A percentile compares a stretch with the other conserved stretches of the same genome.
Evolutionary conservation across 37 sponge, comb jelly and placozoan genomes (phyloP).

Genomic region (Petrosia ficiformis): DNA sequence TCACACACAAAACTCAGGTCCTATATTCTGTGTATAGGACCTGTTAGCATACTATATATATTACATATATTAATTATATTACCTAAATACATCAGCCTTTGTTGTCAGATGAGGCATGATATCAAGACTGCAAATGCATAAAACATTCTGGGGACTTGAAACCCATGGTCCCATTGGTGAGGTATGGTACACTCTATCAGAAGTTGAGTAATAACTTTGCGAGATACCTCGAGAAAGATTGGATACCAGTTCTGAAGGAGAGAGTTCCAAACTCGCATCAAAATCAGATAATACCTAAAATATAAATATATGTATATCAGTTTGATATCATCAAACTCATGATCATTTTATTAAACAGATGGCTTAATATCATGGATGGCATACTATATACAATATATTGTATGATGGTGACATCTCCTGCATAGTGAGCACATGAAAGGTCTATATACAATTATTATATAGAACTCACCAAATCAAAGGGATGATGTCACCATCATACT

Average conservation of each 20-base stretch:
- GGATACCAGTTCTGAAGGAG: background rate
- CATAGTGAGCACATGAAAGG: too few species aligned
- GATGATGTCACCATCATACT: too few species aligned
- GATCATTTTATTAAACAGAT: too few species aligned
- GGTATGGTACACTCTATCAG: background rate
- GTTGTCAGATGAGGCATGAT: background rate
- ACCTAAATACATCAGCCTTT: background rate
- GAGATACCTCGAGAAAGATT: background rate
- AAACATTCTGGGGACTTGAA: slow-evolving; percentile 6
- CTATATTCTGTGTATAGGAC: too few species aligned
- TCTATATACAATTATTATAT: background rate
- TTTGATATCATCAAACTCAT: too few species aligned
- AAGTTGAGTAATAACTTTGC: background rate
- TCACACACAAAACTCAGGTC: too few species aligned
- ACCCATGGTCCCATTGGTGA: slow-evolving; percentile 3
- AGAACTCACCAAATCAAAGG: too few species aligned
- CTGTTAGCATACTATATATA: too few species aligned
- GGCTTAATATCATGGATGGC: background rate
- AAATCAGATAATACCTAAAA: slow-evolving; percentile 7
- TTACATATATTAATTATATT: too few species aligned
- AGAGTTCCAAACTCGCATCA: background rate
- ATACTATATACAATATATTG: too few species aligned
- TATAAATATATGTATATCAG: background rate
- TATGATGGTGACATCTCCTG: too few species aligned
- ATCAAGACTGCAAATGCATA: background rate